These are phyloP conservation scores for Idaea aversata DNA, from an alignment of 2,888 invertebrate genomes.

Conservation along the genomic window DNA sequence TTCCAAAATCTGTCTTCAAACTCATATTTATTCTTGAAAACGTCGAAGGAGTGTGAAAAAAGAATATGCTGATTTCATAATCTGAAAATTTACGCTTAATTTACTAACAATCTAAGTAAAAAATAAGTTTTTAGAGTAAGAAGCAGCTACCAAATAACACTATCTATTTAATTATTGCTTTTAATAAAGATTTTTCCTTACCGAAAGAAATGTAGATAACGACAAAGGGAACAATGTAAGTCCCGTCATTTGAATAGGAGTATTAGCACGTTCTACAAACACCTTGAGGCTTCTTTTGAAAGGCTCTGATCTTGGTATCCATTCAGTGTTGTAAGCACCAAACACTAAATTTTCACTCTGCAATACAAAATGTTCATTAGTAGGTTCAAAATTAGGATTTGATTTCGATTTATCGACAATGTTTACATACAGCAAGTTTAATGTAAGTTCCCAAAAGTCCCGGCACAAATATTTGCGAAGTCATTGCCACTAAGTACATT, in stretches of 20 bases:
- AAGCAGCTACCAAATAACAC: too few relatives aligned
- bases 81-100: constrained; percentile 43
- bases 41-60: constrained; percentile 58
- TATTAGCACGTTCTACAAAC: constrained; percentile 49
- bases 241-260: constrained; percentile 46
- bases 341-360: constrained; percentile 50
- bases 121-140: too few relatives aligned
- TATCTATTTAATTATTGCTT: too few relatives aligned
- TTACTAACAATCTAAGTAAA: background rate
- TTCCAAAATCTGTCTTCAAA: too few relatives aligned
- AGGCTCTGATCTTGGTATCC: constrained; percentile 49
- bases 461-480: constrained; percentile 50
- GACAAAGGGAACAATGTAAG: constrained; percentile 55
- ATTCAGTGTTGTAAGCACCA: constrained; percentile 56
- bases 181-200: constrained; percentile 25
- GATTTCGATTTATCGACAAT: constrained; percentile 2
- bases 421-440: constrained; percentile 40
- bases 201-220: constrained; percentile 53
- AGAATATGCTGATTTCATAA: constrained; percentile 64
- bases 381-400: constrained; percentile 9
- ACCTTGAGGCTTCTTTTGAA: constrained; percentile 51
- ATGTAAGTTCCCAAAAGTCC: constrained; percentile 53
- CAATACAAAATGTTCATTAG: constrained; percentile 24
- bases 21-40: constrained; percentile 31
- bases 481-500: constrained; percentile 45